Conservation (phyloP, 2,797 vertebrate genomes). For the Peromyscus eremicus region DNA sequence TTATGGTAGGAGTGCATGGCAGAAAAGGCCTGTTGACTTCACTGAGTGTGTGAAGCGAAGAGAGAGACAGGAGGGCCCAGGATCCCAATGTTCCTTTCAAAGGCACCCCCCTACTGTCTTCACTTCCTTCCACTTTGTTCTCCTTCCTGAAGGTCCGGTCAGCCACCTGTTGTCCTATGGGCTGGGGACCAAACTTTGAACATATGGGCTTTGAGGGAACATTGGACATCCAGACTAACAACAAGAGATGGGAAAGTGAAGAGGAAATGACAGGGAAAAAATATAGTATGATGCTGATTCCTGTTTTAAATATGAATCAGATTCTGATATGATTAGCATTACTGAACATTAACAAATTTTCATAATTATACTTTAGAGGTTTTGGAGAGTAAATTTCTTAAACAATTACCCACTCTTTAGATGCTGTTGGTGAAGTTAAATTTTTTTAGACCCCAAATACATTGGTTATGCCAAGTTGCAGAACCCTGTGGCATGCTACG, state of each 20-base stretch:
- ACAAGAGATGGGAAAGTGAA: not conserved
- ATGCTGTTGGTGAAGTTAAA: conserved; percentile 5
- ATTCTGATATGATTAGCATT: not conserved
- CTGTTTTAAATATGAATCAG: conserved; percentile 39
- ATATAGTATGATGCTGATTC: not conserved
- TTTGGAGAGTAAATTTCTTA: not conserved
- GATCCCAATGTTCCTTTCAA: too few species aligned
- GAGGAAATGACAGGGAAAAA: not conserved
- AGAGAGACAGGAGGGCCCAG: not conserved
- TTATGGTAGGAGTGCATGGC: not conserved
- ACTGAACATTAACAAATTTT: not conserved
- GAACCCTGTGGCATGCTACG: not conserved
- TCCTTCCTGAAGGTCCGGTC: not conserved
- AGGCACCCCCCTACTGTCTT: not conserved
- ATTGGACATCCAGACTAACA: not conserved
- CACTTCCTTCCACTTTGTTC: not conserved
- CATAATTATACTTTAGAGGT: not conserved
- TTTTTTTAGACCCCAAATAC: not conserved
- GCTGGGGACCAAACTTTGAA: not conserved
- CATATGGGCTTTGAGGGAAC: not conserved
- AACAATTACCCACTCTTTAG: conserved; percentile 20
- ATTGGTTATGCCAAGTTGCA: not conserved
- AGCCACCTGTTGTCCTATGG: not conserved
- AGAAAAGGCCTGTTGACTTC: not conserved
- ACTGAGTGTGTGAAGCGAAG: not conserved